Conservation (phyloP, 2,113 vertebrate species). For the Columba janthina region DNA sequence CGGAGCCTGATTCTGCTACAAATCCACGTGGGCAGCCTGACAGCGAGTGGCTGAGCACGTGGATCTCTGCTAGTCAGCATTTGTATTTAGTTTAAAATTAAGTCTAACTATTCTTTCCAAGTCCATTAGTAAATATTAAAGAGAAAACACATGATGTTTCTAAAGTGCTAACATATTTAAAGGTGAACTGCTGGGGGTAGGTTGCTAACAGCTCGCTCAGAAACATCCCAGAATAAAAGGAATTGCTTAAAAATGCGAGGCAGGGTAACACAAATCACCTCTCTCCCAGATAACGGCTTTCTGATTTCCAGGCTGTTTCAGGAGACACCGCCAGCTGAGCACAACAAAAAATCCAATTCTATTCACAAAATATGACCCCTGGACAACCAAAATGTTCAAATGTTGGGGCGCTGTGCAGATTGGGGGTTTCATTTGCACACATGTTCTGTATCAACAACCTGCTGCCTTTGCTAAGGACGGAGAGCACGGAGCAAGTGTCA, state of each 20-base stretch:
- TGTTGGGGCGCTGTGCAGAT: neutral
- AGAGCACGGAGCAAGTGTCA: neutral
- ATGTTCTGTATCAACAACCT: neutral
- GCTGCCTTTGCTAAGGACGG: neutral
- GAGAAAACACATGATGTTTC: neutral
- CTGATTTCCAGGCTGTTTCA: neutral
- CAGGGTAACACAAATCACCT: neutral
- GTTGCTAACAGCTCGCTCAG: neutral
- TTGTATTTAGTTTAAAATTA: neutral
- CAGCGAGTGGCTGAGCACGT: neutral
- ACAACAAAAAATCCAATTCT: neutral
- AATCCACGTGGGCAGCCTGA: neutral
- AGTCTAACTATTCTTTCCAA: neutral
- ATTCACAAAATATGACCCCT: neutral
- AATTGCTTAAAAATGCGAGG: neutral
- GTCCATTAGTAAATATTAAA: neutral
- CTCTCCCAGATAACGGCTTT: neutral
- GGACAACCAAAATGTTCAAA: neutral
- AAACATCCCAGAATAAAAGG: neutral
- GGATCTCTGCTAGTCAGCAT: neutral
- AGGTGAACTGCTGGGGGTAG: conserved; percentile 40
- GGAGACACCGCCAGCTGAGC: neutral
- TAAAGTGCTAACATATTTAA: neutral
- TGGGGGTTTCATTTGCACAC: neutral
- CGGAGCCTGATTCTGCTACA: neutral